A percentile compares a stretch with the other conserved stretches of the same genome.
These are phyloP conservation scores for Macrophya annulata DNA, from an alignment of 2,888 invertebrate species.

Conservation along the genomic window DNA sequence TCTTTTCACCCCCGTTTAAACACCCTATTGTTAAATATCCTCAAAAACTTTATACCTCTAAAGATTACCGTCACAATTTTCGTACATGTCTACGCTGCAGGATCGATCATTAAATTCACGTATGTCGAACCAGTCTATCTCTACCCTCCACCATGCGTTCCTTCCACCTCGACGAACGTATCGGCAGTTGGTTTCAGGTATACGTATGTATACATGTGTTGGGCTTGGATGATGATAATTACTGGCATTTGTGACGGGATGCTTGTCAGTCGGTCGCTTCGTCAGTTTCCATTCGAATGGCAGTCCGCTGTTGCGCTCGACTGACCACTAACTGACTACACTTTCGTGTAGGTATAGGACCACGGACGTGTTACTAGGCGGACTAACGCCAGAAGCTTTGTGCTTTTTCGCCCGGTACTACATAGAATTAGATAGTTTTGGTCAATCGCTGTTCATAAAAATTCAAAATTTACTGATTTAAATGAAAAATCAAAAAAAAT, in stretches of 20 bases:
- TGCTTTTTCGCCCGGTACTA: background rate
- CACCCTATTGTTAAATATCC: background rate
- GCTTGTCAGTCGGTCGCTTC: slow-evolving; percentile 47
- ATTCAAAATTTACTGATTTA: no score
- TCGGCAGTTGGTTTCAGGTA: slow-evolving; percentile 49
- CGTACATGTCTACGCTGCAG: background rate
- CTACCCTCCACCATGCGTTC: slow-evolving; percentile 3
- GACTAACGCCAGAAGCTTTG: background rate
- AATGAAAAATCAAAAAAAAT: no score
- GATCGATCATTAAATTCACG: slow-evolving; percentile 40
- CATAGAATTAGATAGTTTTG: background rate
- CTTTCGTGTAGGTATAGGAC: background rate
- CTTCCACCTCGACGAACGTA: slow-evolving; percentile 25
- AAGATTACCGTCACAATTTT: background rate
- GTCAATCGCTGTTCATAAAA: background rate
- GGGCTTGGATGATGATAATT: slow-evolving; percentile 43
- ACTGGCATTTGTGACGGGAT: slow-evolving; percentile 46
- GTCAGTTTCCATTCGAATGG: slow-evolving; percentile 49
- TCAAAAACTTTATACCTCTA: background rate
- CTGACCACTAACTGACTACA: slow-evolving; percentile 41
- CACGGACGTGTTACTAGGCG: background rate
- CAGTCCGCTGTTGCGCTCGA: slow-evolving; percentile 27
- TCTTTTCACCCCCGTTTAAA: background rate
- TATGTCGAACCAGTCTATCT: slow-evolving; percentile 7
- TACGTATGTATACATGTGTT: background rate